Conservation (phyloP, 2,888 invertebrate species). For the Abrostola tripartita region DNA sequence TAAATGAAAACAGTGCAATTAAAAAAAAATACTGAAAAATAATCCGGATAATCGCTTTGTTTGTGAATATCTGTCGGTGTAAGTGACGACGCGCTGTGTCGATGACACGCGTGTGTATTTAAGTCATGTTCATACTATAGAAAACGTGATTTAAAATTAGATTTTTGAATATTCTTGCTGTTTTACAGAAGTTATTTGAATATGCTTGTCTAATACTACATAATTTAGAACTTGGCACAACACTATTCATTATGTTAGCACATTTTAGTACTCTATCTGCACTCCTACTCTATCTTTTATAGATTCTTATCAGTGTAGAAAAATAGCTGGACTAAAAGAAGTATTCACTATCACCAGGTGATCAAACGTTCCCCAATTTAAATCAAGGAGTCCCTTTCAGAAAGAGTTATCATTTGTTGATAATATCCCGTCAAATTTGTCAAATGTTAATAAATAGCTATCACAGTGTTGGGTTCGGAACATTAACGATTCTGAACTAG, state of each 20-base stretch:
- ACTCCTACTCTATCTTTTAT: not conserved
- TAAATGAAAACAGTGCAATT: conserved; percentile 65
- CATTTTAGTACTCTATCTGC: not conserved
- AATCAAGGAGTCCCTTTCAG: conserved; percentile 17
- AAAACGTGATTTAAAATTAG: conserved; percentile 28
- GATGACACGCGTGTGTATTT: conserved; percentile 46
- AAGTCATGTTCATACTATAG: conserved; percentile 12
- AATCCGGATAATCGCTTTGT: conserved; percentile 74
- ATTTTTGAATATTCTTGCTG: conserved; percentile 12
- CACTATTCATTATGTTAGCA: conserved; percentile 9
- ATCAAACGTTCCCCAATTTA: not conserved
- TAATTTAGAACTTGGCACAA: conserved; percentile 41
- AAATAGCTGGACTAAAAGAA: conserved; percentile 12
- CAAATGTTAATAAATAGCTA: conserved; percentile 29
- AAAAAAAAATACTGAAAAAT: conserved; percentile 61
- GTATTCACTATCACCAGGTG: conserved; percentile 12
- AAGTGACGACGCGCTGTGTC: conserved; percentile 56
- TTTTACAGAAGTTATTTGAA: conserved; percentile 32
- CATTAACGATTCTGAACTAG: conserved; percentile 25
- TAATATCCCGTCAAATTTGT: conserved; percentile 12
- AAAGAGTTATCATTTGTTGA: conserved; percentile 10
- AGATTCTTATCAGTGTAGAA: conserved; percentile 21
- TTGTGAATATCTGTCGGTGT: conserved; percentile 63
- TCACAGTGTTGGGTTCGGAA: conserved; percentile 44
- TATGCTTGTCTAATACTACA: conserved; percentile 24